phyloP scores from a whole-genome alignment of 1,140 invertebrate species.

The Campoletis sonorensis region DNA sequence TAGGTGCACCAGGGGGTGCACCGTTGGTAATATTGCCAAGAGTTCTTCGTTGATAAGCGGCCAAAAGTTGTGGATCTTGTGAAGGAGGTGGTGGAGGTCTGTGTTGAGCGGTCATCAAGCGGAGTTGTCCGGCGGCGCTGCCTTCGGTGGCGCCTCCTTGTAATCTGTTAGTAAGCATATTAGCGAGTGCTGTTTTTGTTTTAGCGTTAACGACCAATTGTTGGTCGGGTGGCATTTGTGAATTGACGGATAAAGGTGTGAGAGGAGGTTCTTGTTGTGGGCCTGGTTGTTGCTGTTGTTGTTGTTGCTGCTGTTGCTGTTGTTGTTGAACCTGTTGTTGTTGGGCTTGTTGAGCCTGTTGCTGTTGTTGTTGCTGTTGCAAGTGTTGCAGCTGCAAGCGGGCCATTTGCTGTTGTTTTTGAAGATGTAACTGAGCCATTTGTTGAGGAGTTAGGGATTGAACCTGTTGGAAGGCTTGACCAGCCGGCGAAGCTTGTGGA shows the following conservation, averaged over 20 bases:
- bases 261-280: slow-evolving; percentile 66
- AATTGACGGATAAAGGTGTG: slow-evolving; percentile 67
- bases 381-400: slow-evolving; percentile 69
- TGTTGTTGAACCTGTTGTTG: slow-evolving; percentile 69
- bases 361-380: slow-evolving; percentile 64
- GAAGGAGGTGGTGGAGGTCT: slow-evolving; percentile 76
- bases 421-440: slow-evolving; percentile 71
- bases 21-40: slow-evolving; percentile 77
- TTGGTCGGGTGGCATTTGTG: slow-evolving; percentile 73
- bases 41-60: slow-evolving; percentile 74
- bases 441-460: slow-evolving; percentile 70
- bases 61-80: slow-evolving; percentile 72
- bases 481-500: slow-evolving; percentile 41
- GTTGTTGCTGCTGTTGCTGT: slow-evolving; percentile 51
- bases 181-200: slow-evolving; percentile 96
- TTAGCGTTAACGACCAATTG: slow-evolving; percentile 89
- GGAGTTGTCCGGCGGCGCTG: slow-evolving; percentile 84
- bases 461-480: slow-evolving; percentile 67
- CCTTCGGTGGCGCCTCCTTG: slow-evolving; percentile 79
- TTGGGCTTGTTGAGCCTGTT: slow-evolving; percentile 52
- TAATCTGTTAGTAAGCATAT: slow-evolving; percentile 93
- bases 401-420: slow-evolving; percentile 77
- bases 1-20: slow-evolving; percentile 65
- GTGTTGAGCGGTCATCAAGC: slow-evolving; percentile 89
- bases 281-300: slow-evolving; percentile 55